Base-by-base conservation (phyloP, 2,888 invertebrate genomes). In the Ametastegia equiseti region DNA sequence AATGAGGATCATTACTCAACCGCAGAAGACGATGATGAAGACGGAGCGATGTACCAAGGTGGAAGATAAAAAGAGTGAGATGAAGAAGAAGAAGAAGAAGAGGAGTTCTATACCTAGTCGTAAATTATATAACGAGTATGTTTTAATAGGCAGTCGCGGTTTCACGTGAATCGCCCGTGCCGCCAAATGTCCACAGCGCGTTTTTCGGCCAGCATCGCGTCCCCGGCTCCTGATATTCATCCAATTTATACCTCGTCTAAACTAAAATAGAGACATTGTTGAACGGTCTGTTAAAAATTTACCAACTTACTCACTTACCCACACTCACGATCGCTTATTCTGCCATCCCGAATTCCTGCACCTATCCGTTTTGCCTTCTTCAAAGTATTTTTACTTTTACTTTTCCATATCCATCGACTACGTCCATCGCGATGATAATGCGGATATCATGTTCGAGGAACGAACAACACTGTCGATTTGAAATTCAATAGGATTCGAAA, bases 251-350 rank as follows among this genome's bases (percentile, higher is more conserved):
- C 84, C 81, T 83, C 82, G n/a, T n/a, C n/a, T n/a, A n/a, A n/a
- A 83, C 86, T 84, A 83, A 86, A 86, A 86, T 86, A 86, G 86
- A 85, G 86, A 84, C 85, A 86, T 86, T 86, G 86, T 86, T 84
- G 85, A n/a, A n/a, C 85, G 45, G 47, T 30, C 73, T 30, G 15
- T 73, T 73, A n/a, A n/a, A n/a, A n/a, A n/a, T n/a, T n/a, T n/a
- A n/a, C n/a, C n/a, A n/a, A n/a, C n/a, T n/a, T n/a, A n/a, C n/a
- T n/a, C n/a, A n/a, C n/a, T n/a, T n/a, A n/a, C n/a, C n/a, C n/a
- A n/a, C n/a, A n/a, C n/a, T n/a, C n/a, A n/a, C n/a, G n/a, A n/a
- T n/a, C n/a, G n/a, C n/a, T n/a, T n/a, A n/a, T n/a, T n/a, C n/a
- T n/a, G n/a, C n/a, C n/a, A n/a, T n/a, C n/a, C n/a, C n/a, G n/a